Evolutionary conservation across 2,888 invertebrate species (phyloP), one percentile per base, ranked within the genome.

Genomic region (Drosophila recens): DNA sequence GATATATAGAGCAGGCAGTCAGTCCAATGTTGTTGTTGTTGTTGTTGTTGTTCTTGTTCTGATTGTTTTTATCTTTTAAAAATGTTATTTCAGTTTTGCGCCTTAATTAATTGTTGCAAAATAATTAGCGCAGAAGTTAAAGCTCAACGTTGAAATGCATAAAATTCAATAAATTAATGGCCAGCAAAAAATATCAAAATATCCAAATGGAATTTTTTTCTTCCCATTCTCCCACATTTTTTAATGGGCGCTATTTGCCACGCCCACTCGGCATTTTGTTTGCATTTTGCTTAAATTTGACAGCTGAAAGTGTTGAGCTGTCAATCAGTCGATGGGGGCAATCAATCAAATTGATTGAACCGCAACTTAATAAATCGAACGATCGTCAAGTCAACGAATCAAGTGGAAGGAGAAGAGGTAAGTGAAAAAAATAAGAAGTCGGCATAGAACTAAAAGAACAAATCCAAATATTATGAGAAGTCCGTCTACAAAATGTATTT

Each of bases 301-400:
- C 92, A 91, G 91, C 80, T 84, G 73, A 80, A 82, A 92, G 92
- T 91, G 91, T 90, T 88, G 86, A 89, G 71, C 91, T 91, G 91
- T 91, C 92, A 91, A 90, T 91, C 91, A 86, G 63, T 70, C 73
- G 36, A 61, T 59, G 58, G 66, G 65, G 59, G 67, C 72, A 71
- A 76, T 73, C 79, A 70, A 75, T 81, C 82, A 78, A 54, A 51
- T 48, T 23, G 38, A 45, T 42, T 38, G 40, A 20, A 34, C 63
- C 58, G 49, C 36, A 57, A 65, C 65, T 54, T 58, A 66, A 64
- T 67, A 51, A 51, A 65, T 68, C 61, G 74, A 56, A 34, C 61
- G 57, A 68, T 63, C 75, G 72, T 59, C 49, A 42, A 66, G 34
- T 74, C 64, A 75, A 70, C 70, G 59, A 58, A 45, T 13, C 13